Base-by-base conservation (phyloP, 2,797 vertebrate species). In the Heterohyrax brucei region DNA sequence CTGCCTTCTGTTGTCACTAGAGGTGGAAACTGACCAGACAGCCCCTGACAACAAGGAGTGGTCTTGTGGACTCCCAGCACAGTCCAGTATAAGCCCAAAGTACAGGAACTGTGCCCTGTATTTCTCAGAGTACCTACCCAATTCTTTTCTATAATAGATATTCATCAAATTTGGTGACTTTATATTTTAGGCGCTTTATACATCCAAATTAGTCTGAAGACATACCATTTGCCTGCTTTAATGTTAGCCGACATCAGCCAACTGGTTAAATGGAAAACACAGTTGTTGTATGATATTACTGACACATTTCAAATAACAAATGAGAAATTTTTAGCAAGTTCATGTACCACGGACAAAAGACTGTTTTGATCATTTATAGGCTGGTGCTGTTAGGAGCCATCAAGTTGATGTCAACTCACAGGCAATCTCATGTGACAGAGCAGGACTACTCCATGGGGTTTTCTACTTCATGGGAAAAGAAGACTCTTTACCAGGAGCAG, bases 261-360 rank as follows among this genome's bases (percentile, higher is more conserved):
- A 88, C 92, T 39, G 21, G 14, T 53, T 86, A 84, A 92, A 90
- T 12, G 22, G 64, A 44, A 93, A 79, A 91, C 79, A 46, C 68
- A 70, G n/a, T 18, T 33, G 30, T 39, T 7, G 30, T 7, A 18
- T 64, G 28, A 16, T 61, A 76, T 72, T 22, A 75, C 53, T 24
- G 10, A 62, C n/a, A 59, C 14, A 81, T 28, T 22, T 91, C 39
- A 91, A 94, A 92, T 12, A 92, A 92, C 33, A 93, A 86, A 72
- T 21, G 44, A 66, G 77, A 87, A 72, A 10, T 22, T 50, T 76
- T 22, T 13, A 50, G 44, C 50, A 88, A 26, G 12, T 66, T 90
- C 44, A 68, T 84, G 70, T 21, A 70, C 46, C 30, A 46, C 1
- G 70, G 30, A 73, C 22, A 87, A 19, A 94, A 92, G n/a, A 80